phyloP scores from a whole-genome alignment of 2,113 vertebrate genomes.

The Seriola rivoliana region DNA sequence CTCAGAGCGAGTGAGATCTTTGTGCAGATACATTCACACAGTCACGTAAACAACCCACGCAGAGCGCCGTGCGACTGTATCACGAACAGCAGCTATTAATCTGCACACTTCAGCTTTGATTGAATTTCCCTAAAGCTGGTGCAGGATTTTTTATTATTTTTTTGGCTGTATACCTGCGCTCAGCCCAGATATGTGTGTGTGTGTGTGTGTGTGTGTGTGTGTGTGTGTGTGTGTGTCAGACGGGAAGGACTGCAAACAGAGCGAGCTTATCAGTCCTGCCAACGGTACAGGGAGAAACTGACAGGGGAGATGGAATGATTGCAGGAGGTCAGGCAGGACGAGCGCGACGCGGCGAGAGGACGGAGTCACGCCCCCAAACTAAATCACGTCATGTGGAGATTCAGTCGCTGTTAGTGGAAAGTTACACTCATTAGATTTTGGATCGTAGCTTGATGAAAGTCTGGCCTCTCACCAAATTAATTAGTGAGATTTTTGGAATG shows the following conservation, averaged over 20 bases:
- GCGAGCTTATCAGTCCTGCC: slow-evolving; percentile 9
- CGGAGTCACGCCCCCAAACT: no score
- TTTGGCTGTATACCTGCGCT: neutral
- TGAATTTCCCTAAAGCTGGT: slow-evolving; percentile 38
- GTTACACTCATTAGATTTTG: neutral
- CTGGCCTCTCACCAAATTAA: neutral
- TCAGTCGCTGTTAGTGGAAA: neutral
- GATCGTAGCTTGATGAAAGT: neutral
- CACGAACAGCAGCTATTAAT: slow-evolving; percentile 61
- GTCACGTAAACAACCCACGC: slow-evolving; percentile 5
- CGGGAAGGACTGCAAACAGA: slow-evolving; percentile 1
- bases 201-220: slow-evolving; percentile 19
- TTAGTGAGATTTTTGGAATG: neutral
- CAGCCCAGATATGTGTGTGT: neutral
- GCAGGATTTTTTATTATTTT: slow-evolving; percentile 28
- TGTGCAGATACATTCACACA: neutral
- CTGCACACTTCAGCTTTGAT: slow-evolving; percentile 51
- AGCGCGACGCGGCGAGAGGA: neutral
- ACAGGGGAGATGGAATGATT: slow-evolving; percentile 43
- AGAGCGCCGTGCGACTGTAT: no score
- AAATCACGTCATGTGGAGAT: slow-evolving; percentile 5
- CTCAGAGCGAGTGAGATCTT: slow-evolving; percentile 8
- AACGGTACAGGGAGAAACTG: neutral
- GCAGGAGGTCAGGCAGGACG: slow-evolving; percentile 25
- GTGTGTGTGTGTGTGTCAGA: slow-evolving; percentile 3